These are phyloP conservation scores for Taeniopygia guttata DNA, from an alignment of 2,797 vertebrate genomes.

Conservation along the genomic window DNA sequence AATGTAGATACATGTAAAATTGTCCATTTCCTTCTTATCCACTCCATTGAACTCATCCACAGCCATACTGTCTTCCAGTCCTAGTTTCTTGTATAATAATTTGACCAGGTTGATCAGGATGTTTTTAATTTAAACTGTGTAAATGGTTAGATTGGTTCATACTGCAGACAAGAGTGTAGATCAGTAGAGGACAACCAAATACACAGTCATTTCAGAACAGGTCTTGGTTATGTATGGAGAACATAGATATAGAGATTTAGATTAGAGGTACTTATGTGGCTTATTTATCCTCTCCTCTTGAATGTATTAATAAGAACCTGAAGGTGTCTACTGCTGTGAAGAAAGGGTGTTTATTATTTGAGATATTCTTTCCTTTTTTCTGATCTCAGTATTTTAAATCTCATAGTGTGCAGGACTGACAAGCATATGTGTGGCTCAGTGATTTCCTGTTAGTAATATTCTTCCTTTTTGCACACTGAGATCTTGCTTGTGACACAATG, in stretches of 20 bases:
- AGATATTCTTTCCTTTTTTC: not conserved
- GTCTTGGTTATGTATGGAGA: not conserved
- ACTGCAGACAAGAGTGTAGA: not conserved
- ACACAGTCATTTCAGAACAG: not conserved
- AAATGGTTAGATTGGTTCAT: not conserved
- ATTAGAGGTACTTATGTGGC: not conserved
- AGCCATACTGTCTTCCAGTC: not conserved
- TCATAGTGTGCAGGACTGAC: not conserved
- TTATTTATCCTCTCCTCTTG: not conserved
- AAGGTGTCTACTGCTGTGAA: not conserved
- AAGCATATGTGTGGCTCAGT: not conserved
- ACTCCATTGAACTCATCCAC: not conserved
- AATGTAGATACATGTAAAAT: not conserved
- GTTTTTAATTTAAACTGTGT: not conserved
- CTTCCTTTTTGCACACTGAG: not conserved
- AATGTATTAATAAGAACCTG: not conserved
- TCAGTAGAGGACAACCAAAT: not conserved
- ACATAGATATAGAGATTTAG: not conserved
- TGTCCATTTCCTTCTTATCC: not conserved
- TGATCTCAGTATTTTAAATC: not conserved
- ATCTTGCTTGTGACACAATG: conserved; percentile 4
- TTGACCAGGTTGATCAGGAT: not conserved
- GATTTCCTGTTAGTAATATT: not conserved
- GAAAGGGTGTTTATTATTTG: not conserved
- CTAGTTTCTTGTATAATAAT: not conserved